phyloP scores from a whole-genome alignment of 2,888 invertebrate species.

The Cetonia aurata region DNA sequence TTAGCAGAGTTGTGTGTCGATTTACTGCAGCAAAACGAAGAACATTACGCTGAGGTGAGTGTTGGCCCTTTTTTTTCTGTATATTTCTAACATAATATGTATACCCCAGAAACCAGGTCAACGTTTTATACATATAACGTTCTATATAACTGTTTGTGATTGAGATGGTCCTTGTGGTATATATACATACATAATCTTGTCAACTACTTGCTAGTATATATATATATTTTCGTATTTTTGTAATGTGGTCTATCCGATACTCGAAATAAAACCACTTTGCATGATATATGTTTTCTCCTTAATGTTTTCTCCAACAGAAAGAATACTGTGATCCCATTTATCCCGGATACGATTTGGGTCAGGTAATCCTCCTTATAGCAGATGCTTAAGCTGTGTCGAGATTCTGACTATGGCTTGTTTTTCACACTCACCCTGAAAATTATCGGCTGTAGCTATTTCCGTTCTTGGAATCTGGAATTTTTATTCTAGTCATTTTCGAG shows the following conservation, averaged over 20 bases:
- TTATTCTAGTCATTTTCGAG: too few relatives aligned
- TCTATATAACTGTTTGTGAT: too few relatives aligned
- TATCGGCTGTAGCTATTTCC: too few relatives aligned
- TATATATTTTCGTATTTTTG: conserved; percentile 4
- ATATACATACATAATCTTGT: background rate
- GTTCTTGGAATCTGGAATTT: too few relatives aligned
- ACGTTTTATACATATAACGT: too few relatives aligned
- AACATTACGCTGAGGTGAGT: conserved; percentile 98
- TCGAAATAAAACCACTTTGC: conserved; percentile 3
- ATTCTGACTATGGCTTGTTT: too few relatives aligned
- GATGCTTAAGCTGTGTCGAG: too few relatives aligned
- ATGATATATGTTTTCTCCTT: background rate
- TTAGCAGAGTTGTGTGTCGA: conserved; percentile 98
- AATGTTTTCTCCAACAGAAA: background rate
- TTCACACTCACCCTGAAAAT: too few relatives aligned
- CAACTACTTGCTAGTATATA: background rate
- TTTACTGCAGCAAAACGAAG: conserved; percentile 98
- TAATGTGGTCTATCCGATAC: conserved; percentile 24
- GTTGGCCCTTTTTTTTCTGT: conserved; percentile 2
- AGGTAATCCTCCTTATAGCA: too few relatives aligned
- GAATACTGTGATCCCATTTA: background rate
- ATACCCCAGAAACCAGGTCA: too few relatives aligned
- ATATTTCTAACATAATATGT: background rate
- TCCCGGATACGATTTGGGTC: too few relatives aligned
- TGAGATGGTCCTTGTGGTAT: too few relatives aligned